These are phyloP conservation scores for Chiroxiphia lanceolata DNA, from an alignment of 2,797 vertebrate genomes.

Conservation along the genomic window DNA sequence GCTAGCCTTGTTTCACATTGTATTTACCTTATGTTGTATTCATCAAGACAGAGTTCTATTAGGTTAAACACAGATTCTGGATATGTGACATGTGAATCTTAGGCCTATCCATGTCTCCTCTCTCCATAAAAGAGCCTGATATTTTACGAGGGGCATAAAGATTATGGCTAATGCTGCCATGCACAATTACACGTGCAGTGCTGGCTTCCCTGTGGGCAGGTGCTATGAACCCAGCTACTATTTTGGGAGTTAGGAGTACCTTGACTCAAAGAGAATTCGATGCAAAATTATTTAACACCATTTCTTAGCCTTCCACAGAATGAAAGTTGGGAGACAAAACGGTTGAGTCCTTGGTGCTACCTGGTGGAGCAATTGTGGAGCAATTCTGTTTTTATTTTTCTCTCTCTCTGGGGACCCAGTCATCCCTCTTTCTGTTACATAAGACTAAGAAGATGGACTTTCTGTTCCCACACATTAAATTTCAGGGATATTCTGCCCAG, in stretches of 20 bases:
- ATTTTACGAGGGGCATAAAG: not conserved
- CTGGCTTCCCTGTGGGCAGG: not conserved
- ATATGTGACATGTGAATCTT: not conserved
- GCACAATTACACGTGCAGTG: fast-evolving
- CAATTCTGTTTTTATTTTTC: not conserved
- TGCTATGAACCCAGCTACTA: not conserved
- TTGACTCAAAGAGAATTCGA: not conserved
- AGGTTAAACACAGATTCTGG: not conserved
- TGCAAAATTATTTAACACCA: not conserved
- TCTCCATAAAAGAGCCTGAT: not conserved
- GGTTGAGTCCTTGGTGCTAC: not conserved
- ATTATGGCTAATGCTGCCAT: not conserved
- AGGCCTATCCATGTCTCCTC: not conserved
- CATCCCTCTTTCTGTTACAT: not conserved
- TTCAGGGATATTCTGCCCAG: not conserved
- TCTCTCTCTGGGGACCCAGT: not conserved
- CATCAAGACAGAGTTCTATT: not conserved
- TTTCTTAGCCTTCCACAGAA: not conserved
- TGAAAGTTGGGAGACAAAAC: not conserved
- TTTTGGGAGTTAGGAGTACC: not conserved
- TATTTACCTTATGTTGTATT: not conserved
- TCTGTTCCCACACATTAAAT: not conserved
- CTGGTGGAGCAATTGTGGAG: not conserved
- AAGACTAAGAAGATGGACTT: not conserved
- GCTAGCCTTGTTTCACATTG: not conserved